Conservation (phyloP, 1,140 invertebrate genomes). For the Phocides pigmalion region DNA sequence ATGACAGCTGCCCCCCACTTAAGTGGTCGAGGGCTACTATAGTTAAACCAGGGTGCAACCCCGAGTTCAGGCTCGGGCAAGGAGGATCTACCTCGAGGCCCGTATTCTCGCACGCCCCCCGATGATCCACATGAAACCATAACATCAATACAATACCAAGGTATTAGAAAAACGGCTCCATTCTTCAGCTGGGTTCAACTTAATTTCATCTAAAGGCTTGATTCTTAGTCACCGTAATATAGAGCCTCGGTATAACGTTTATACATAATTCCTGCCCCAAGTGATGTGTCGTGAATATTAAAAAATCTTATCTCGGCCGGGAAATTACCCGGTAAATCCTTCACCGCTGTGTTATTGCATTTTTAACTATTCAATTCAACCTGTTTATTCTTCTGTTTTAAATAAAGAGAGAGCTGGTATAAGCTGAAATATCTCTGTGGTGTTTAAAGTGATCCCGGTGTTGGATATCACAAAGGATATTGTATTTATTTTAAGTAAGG, state of each 20-base stretch:
- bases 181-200: too few relatives aligned
- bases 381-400: conserved; percentile 26
- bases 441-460: not conserved
- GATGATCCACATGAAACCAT: too few relatives aligned
- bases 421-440: conserved; percentile 13
- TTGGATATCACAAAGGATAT: not conserved
- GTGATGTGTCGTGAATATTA: conserved; percentile 37
- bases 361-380: conserved; percentile 33
- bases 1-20: too few relatives aligned
- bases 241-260: conserved; percentile 3
- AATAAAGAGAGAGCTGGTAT: conserved; percentile 6
- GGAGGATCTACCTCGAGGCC: too few relatives aligned
- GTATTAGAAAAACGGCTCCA: too few relatives aligned
- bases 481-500: not conserved
- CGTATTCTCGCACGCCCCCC: too few relatives aligned
- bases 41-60: too few relatives aligned
- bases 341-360: conserved; percentile 21
- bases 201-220: too few relatives aligned
- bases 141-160: too few relatives aligned
- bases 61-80: too few relatives aligned
- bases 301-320: conserved; percentile 21
- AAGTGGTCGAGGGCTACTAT: too few relatives aligned
- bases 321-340: conserved; percentile 30
- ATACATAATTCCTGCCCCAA: conserved; percentile 8
- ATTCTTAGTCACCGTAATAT: not conserved